phyloP scores from a whole-genome alignment of 2,888 invertebrate genomes.

The Disparrhopalites patrizii region DNA sequence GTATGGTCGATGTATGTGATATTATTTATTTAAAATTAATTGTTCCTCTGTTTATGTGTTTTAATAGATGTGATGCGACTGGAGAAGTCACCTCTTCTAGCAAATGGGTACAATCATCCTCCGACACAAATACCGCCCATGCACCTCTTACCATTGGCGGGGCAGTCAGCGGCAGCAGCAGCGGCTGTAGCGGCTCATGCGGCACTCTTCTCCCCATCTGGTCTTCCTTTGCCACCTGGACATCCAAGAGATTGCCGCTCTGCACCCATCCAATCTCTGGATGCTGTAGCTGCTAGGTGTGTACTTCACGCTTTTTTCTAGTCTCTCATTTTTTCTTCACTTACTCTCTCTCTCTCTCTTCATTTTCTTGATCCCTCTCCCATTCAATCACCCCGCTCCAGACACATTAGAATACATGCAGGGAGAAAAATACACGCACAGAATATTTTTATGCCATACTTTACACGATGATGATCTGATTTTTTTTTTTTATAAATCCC shows the following conservation, averaged over 20 bases:
- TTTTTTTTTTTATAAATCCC: background rate
- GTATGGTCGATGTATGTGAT: too few species aligned
- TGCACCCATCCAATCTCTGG: constrained; percentile 62
- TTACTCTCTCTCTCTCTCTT: too few species aligned
- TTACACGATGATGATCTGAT: constrained; percentile 9
- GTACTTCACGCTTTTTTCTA: constrained; percentile 39
- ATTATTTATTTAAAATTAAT: too few species aligned
- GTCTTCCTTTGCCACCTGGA: constrained; percentile 67
- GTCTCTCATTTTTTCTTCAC: too few species aligned
- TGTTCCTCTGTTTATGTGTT: too few species aligned
- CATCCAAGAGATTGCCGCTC: constrained; percentile 72
- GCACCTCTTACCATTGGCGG: constrained; percentile 84
- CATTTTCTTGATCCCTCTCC: too few species aligned
- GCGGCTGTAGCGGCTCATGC: constrained; percentile 58
- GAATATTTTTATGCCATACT: background rate
- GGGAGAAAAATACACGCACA: background rate
- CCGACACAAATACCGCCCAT: constrained; percentile 87
- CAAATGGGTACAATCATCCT: constrained; percentile 91
- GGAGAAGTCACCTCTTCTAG: constrained; percentile 86
- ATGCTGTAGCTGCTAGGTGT: constrained; percentile 77
- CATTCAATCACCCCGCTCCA: background rate
- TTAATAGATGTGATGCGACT: constrained; percentile 56
- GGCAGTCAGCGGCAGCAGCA: constrained; percentile 51
- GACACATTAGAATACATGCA: background rate
- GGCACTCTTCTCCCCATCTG: constrained; percentile 81